Evolutionary conservation across 2,113 vertebrate genomes (phyloP).

Genomic region (Martes martes): DNA sequence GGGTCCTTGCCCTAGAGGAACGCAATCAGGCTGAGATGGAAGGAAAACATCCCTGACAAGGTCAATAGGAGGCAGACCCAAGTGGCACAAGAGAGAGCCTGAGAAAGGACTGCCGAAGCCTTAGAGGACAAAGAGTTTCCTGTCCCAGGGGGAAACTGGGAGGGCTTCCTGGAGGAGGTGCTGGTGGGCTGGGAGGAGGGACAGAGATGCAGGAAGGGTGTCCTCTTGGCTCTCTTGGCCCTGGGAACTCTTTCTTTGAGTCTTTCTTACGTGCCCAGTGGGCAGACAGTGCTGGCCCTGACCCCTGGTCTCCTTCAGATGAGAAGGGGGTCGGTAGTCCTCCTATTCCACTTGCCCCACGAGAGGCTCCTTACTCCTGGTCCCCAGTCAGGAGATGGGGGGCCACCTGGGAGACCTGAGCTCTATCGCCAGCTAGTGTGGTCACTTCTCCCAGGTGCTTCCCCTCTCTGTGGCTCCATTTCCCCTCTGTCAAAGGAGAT

Average conservation of each 20-base stretch:
- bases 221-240: not conserved
- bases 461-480: not conserved
- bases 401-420: not conserved
- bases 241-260: not conserved
- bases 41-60: not conserved
- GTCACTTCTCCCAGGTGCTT: not conserved
- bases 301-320: not conserved
- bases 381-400: not conserved
- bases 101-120: not conserved
- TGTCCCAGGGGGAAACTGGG: not conserved
- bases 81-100: not conserved
- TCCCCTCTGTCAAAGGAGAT: not conserved
- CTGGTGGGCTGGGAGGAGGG: not conserved
- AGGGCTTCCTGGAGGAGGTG: conserved; percentile 25
- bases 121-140: not conserved
- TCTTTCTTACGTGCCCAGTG: not conserved
- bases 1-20: not conserved
- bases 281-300: not conserved
- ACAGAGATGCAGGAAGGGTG: not conserved
- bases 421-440: not conserved
- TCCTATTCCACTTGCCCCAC: not conserved
- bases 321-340: not conserved
- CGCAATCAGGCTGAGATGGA: not conserved
- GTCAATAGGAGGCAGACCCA: not conserved
- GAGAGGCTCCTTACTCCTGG: not conserved